Evolutionary conservation across 2,888 invertebrate species (phyloP).

Genomic region (Gastracanthus pulcherrimus): DNA sequence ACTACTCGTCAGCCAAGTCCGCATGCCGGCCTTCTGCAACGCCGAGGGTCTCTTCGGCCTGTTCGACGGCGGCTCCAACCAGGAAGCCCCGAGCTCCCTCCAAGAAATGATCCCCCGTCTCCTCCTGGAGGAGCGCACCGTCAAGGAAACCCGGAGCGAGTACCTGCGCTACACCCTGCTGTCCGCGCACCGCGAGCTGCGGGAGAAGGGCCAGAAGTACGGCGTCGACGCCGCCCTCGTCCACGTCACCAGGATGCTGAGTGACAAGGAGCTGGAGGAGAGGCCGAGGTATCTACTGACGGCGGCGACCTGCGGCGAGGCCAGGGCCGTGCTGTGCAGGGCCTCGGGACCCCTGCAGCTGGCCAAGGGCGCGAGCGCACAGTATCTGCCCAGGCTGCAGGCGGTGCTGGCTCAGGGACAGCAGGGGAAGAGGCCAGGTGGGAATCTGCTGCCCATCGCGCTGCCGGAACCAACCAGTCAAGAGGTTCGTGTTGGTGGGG

Average conservation of each 20-base stretch:
- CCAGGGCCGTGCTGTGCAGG: constrained; percentile 86
- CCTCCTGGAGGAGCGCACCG: constrained; percentile 87
- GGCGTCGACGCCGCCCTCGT: constrained; percentile 87
- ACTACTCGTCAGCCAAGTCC: constrained; percentile 87
- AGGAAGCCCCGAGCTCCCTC: constrained; percentile 84
- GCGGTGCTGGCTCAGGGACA: not conserved
- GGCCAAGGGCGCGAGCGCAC: constrained; percentile 70
- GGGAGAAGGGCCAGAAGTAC: constrained; percentile 86
- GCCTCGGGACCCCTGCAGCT: constrained; percentile 84
- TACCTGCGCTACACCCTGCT: constrained; percentile 92
- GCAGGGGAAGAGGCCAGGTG: no score
- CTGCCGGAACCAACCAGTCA: constrained; percentile 88
- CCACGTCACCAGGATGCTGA: constrained; percentile 84
- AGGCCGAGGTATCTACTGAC: constrained; percentile 83
- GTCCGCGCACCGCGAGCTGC: constrained; percentile 87
- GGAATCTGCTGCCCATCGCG: constrained; percentile 83
- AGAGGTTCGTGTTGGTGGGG: constrained; percentile 81
- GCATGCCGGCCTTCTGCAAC: constrained; percentile 88
- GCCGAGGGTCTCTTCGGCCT: constrained; percentile 90
- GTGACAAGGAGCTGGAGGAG: not conserved
- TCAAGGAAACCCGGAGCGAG: constrained; percentile 88
- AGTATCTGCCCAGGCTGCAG: constrained; percentile 42
- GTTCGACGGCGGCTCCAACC: constrained; percentile 88
- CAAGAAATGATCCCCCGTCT: constrained; percentile 89
- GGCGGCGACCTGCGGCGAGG: constrained; percentile 87